Evolutionary conservation across 2,113 vertebrate species (phyloP), one percentile per base, ranked within the genome.

Genomic region (Oreochromis tanganicae): DNA sequence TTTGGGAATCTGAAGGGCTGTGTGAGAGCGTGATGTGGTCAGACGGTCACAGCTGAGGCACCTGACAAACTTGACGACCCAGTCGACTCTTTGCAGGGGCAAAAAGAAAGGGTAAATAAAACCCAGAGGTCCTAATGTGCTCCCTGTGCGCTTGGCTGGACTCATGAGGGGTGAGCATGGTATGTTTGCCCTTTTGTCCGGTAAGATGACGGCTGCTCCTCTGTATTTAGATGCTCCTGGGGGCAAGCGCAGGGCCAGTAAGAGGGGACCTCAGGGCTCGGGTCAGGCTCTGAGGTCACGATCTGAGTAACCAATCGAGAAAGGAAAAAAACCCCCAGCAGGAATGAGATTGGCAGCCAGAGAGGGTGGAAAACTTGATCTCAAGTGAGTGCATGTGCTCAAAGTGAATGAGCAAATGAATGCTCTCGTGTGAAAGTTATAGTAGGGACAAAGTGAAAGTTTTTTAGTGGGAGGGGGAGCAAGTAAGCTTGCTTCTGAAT

Each of bases 71-170:
- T 95, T 85, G 94, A 96, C 93, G 93, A 94, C 85, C 91, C 92
- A 21, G 95, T 90, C 95, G 92, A 95, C 92, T 93, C 94, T 95
- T 95, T 97, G 95, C 83, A 82, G 66, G 2, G 80, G 81, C 90
- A 92, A 94, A 93, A 95, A 96, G 96, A 96, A 95, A 95, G 95
- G 79, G 88, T 93, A 92, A 95, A 96, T 97, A 96, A 97, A 96
- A 95, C 85, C 73, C 86, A 91, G 89, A 90, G 88, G 87, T 96
- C 95, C 97, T 98, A 98, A 99, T 98, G 96, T 97, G 98, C 88
- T 97, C 97, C 96, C 96, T 95, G 97, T 98, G 97, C 96, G 96
- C 97, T 97, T 98, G 97, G 97, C 88, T 98, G 96, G 97, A 95
- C 95, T 95, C 93, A 92, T 94, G 96, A 97, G 97, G 96, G 96